Percentiles rank a stretch among this genome's conserved stretches.
phyloP scores from a whole-genome alignment of 1,140 invertebrate species.

The Drosophila ohnishii region DNA sequence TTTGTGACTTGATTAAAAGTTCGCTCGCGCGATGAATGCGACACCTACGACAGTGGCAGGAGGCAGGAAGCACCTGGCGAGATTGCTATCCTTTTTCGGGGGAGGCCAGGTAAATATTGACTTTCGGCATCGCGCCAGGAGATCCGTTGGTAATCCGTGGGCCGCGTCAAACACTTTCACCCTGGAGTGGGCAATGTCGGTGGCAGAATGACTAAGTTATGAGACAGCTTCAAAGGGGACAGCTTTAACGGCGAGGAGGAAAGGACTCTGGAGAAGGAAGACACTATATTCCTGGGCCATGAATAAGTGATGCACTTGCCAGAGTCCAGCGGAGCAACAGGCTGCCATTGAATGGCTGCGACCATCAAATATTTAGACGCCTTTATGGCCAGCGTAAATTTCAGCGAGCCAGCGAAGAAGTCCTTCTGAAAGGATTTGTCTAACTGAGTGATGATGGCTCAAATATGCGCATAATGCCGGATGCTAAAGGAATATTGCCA shows the following conservation, averaged over 20 bases:
- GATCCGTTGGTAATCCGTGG: constrained; percentile 46
- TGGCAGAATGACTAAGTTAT: constrained; percentile 64
- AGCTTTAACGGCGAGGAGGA: constrained; percentile 12
- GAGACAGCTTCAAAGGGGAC: constrained; percentile 41
- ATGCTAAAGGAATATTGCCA: constrained; percentile 28
- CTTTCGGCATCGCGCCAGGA: constrained; percentile 21
- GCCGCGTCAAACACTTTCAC: constrained; percentile 49
- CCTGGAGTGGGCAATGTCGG: constrained; percentile 1
- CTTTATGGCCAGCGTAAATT: constrained; percentile 46
- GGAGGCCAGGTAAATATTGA: constrained; percentile 60
- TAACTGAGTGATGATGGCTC: constrained; percentile 49
- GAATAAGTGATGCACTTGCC: constrained; percentile 53
- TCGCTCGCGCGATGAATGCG: constrained; percentile 11
- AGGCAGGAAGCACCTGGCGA: constrained; percentile 22
- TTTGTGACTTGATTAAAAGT: constrained; percentile 55
- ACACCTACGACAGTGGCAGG: constrained; percentile 15
- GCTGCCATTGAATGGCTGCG: constrained; percentile 33
- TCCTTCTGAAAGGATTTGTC: constrained; percentile 39
- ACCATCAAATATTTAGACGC: constrained; percentile 67
- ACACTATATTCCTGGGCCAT: constrained; percentile 22
- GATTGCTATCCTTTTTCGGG: constrained; percentile 29
- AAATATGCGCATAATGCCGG: constrained; percentile 68
- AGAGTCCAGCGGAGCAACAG: constrained; percentile 42
- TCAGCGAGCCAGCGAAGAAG: constrained; percentile 24
- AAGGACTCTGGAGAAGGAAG: neutral